Evolutionary conservation across 2,797 vertebrate species (phyloP).

Genomic region (Eremophila alpestris): DNA sequence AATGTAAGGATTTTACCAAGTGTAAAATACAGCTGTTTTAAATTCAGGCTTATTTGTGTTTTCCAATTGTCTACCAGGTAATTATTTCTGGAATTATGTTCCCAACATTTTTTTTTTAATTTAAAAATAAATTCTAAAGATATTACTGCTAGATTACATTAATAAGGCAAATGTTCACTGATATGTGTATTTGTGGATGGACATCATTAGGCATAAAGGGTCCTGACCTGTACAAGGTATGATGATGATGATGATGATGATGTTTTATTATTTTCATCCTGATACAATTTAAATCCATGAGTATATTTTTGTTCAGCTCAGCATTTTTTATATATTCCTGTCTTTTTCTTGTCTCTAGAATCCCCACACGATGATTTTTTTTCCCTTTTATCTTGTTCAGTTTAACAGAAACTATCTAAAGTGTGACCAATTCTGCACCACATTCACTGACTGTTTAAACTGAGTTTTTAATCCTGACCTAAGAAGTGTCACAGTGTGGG

Average conservation of each 20-base stretch:
- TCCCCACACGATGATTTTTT: accelerated
- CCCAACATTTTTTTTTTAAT: neutral
- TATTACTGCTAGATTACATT: neutral
- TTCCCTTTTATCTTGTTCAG: neutral
- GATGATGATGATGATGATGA: neutral
- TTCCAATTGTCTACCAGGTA: accelerated
- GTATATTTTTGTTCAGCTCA: neutral
- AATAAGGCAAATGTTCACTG: neutral
- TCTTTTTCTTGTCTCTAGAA: neutral
- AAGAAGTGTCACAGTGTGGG: neutral
- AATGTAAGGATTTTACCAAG: neutral
- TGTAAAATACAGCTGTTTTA: neutral
- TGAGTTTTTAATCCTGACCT: neutral
- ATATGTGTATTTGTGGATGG: neutral
- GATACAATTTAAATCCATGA: neutral
- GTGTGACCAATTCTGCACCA: neutral
- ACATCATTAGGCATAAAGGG: neutral
- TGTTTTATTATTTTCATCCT: neutral
- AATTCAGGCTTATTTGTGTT: neutral
- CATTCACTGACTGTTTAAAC: neutral
- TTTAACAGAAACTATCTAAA: neutral
- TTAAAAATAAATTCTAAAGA: neutral
- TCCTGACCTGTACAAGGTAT: neutral
- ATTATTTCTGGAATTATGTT: neutral
- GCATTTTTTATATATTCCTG: neutral